Base-by-base conservation (phyloP, 1,140 invertebrate species). In the Heterodera schachtii region DNA sequence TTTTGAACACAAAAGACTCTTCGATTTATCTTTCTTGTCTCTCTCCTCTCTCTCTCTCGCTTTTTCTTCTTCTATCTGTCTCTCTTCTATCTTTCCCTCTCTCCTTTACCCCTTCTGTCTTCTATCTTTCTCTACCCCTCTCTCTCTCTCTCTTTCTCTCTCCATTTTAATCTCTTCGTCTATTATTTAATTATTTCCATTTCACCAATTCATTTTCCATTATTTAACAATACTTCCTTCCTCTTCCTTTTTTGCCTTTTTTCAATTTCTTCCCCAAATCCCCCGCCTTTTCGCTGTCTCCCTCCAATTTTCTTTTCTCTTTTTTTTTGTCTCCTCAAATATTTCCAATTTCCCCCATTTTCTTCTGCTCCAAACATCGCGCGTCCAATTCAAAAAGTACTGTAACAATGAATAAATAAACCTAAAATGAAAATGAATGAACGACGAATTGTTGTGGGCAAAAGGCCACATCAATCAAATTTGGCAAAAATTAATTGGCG, bases 81-180 rank as follows among this genome's bases (percentile, higher is more conserved):
- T 31, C 31, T 31, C 31, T 31, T 31, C 31, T 31, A 31, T 31
- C 31, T 31, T 31, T 31, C 31, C 31, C 31, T 31, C 31, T 31
- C 31, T 31, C 31, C 31, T 31, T 31, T 31, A 31, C 31, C 31
- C 31, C 31, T 31, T 31, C 31, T 31, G 31, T 31, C 31, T 31
- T 31, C 31, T 31, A 31, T 31, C 31, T 31, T 75, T 75, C 6
- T 60, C 49, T 52, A 6, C 11, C 49, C 11, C 49, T 6, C 13
- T 69, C 67, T 69, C 67, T 43, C 67, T 69, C 41, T 69, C 66
- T 69, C 16, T 69, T 78, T 78, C 70, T 3, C 47, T 76, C 19
- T 52, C 75, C 5, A 67, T 73, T 31, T 78, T 70, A 78, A 76
- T 67, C 13, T 31, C 31, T 31, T 0, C 1, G 31, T 0, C 31